Conservation (phyloP, 2,797 vertebrate species). For the Tapera naevia region DNA sequence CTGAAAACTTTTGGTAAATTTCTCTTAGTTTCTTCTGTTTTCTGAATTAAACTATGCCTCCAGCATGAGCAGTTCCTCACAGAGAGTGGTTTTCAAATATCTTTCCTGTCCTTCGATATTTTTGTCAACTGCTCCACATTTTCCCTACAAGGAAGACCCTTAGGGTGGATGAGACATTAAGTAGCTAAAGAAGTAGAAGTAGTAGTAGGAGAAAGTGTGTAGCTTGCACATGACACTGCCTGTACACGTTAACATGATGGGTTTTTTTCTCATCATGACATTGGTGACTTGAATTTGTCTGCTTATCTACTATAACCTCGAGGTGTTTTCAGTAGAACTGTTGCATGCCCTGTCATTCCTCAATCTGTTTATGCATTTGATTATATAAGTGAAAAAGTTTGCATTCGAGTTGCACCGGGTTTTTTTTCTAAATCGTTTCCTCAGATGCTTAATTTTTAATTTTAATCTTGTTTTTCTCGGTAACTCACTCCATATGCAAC, state of each 20-base stretch:
- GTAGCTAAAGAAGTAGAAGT: background rate
- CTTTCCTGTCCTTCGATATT: background rate
- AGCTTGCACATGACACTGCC: background rate
- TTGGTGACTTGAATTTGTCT: background rate
- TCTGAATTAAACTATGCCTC: background rate
- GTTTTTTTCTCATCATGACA: background rate
- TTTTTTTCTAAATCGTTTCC: fast-evolving
- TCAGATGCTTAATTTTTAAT: background rate
- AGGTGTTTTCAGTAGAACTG: background rate
- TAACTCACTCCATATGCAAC: background rate
- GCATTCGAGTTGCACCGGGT: background rate
- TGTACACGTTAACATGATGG: background rate
- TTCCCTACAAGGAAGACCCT: background rate
- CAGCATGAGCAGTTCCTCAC: background rate
- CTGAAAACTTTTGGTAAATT: background rate
- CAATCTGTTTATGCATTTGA: background rate
- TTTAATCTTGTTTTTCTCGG: background rate
- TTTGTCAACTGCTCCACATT: background rate
- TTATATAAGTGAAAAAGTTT: background rate
- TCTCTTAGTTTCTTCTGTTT: background rate
- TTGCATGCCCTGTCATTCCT: background rate
- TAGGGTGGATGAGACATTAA: background rate
- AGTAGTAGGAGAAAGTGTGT: background rate
- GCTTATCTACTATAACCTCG: background rate
- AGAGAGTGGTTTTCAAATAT: background rate